These are phyloP conservation scores for Glareola pratincola DNA, from an alignment of 2,113 vertebrate genomes.

Conservation along the genomic window DNA sequence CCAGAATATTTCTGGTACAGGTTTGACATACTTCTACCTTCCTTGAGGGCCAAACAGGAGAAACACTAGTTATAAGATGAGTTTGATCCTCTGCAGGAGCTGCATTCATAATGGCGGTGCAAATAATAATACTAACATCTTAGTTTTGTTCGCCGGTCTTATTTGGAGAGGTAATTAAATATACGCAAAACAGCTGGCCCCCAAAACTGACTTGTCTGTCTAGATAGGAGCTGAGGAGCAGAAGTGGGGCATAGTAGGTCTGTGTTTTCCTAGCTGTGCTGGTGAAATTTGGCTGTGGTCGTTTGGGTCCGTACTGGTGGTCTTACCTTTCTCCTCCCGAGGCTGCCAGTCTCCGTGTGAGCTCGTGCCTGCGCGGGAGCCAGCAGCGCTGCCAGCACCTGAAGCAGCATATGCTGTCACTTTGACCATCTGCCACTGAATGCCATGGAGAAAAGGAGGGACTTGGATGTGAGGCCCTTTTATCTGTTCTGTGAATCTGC, in stretches of 20 bases:
- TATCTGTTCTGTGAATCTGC: background rate
- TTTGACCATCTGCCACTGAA: slow-evolving; percentile 17
- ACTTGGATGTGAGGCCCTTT: background rate
- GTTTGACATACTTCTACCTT: background rate
- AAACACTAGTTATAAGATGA: background rate
- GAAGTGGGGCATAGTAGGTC: background rate
- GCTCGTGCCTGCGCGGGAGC: background rate
- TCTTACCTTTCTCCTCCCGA: background rate
- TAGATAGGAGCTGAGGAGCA: background rate
- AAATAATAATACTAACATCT: background rate
- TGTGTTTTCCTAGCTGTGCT: background rate
- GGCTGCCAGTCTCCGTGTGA: fast-evolving
- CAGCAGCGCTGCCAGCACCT: background rate
- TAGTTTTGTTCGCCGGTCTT: background rate
- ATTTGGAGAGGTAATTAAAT: background rate
- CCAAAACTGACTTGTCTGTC: background rate
- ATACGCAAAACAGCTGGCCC: background rate
- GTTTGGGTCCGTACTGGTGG: background rate
- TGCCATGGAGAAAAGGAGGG: background rate
- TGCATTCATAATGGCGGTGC: background rate
- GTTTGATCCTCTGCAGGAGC: background rate
- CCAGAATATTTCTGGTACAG: background rate
- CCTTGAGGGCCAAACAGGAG: background rate
- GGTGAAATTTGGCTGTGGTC: background rate
- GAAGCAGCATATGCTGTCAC: slow-evolving; percentile 25